Evolutionary conservation across 2,888 invertebrate species (phyloP), one percentile per base, ranked within the genome.

Genomic region (Microplitis manilae): DNA sequence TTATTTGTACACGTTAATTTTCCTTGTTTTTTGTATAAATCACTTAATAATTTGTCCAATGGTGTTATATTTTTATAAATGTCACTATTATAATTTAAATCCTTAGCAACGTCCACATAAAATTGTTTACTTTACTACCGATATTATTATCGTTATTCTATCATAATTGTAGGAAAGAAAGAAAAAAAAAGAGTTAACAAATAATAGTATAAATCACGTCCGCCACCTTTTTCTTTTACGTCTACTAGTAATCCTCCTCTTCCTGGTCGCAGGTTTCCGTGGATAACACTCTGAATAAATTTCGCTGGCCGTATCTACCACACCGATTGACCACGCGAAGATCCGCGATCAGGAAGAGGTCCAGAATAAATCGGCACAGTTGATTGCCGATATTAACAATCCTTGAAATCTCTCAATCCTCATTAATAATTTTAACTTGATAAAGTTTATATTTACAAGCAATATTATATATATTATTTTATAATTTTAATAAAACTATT

Each of bases 291-390:
- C 65, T 73, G 30, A 73, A 65, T 41, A 65, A 73, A 73, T 65
- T 73, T 65, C n/a, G 65, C 61, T 71, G 17, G 71, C 17, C 61
- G 70, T 70, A 70, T 70, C 60, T 50, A 71, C 39, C 61, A 39
- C 38, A 39, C 39, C 68, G 68, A 68, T 60, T 39, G 65, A 73
- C 65, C 20, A 38, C 50, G 65, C 73, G 65, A 73, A 73, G 17
- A 67, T 73, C 39, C 60, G 50, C 67, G 67, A 73, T 67, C 73
- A 73, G 73, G 67, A 73, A 73, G 67, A 73, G 73, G 67, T 73
- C 30, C n/a, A 30, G 30, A 59, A 59, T 41, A 50, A 67, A 73
- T 67, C 59, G 64, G 64, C 64, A 20, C 17, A 5, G 64, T 20
- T 50, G 50, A 50, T 50, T 30, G 65, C 67, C 59, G 73, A 73